A percentile compares a stretch with the other conserved stretches of the same genome.
Conservation (phyloP, 2,888 invertebrate species). For the Nymphalis polychloros region DNA sequence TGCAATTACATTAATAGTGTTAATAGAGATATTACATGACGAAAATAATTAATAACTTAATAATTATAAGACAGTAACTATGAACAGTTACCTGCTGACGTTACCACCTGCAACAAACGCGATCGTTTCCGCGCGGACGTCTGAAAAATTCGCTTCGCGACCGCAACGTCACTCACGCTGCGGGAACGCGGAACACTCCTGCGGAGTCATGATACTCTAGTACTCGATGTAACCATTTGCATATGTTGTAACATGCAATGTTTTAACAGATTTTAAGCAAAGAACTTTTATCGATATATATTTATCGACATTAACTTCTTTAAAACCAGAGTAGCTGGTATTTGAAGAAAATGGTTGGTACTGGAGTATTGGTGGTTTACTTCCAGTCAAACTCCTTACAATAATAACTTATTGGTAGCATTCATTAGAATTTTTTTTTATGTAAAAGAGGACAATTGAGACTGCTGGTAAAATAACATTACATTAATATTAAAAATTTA, state of each 20-base stretch:
- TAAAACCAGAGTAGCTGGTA: too few relatives aligned
- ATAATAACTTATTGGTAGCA: too few relatives aligned
- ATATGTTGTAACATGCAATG: neutral
- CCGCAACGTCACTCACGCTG: constrained; percentile 41
- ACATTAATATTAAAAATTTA: too few relatives aligned
- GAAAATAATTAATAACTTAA: too few relatives aligned
- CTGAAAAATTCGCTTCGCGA: constrained; percentile 48
- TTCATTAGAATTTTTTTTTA: too few relatives aligned
- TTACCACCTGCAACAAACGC: constrained; percentile 41
- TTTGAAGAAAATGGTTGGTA: too few relatives aligned
- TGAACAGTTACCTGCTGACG: constrained; percentile 32
- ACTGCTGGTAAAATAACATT: too few relatives aligned
- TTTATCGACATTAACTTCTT: neutral
- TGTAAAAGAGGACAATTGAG: too few relatives aligned
- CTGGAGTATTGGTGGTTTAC: too few relatives aligned
- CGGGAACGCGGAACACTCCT: constrained; percentile 25
- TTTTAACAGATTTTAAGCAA: neutral
- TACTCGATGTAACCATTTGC: constrained; percentile 28
- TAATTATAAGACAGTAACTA: neutral
- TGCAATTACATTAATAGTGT: too few relatives aligned
- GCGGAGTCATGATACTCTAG: constrained; percentile 39
- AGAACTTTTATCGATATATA: neutral
- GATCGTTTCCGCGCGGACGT: constrained; percentile 45
- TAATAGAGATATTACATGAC: too few relatives aligned
- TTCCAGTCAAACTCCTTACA: too few relatives aligned